Evolutionary conservation across 2,797 vertebrate genomes (phyloP), one percentile per base, ranked within the genome.

Genomic region (Limosa lapponica): DNA sequence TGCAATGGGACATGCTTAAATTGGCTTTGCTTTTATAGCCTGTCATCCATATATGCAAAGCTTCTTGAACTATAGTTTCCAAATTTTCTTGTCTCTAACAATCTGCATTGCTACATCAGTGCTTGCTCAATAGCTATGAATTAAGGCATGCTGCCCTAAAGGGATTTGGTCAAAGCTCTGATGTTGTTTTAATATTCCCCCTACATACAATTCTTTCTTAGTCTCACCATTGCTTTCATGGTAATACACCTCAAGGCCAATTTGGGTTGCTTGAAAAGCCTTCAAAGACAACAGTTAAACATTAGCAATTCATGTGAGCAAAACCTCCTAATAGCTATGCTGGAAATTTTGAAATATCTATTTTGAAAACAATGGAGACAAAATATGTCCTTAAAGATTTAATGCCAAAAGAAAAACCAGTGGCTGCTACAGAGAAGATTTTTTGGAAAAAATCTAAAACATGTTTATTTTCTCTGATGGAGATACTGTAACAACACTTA

Each of bases 161-260:
- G 90, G 82, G 82, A 87, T 82, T 81, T 94, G 82, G 88, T 78
- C 82, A 71, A 84, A 94, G 59, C 59, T 95, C 90, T 77, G 64
- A 93, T 79, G 59, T 57, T 85, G 24, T 66, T 93, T 96, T 72
- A 89, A 39, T 89, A 71, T 61, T 90, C 25, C 34, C 32, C 24
- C 13, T 62, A 67, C 73, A 86, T 54, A 61, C 11, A 70, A 20
- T 78, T 87, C 39, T 73, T 89, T 74, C 49, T 93, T 41, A 82
- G 24, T 46, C 43, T 89, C 28, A 65, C 51, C 51, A 70, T 77
- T 89, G 65, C 43, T 89, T 92, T 79, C 43, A 66, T 84, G 3
- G 3, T 80, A 82, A 64, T 84, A 75, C 15, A 81, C 37, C 37
- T 81, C 75, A 95, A 88, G 64, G 69, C 49, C 74, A 59, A 46